phyloP scores from a whole-genome alignment of 2,797 vertebrate species.

The Diplodus puntazzo region DNA sequence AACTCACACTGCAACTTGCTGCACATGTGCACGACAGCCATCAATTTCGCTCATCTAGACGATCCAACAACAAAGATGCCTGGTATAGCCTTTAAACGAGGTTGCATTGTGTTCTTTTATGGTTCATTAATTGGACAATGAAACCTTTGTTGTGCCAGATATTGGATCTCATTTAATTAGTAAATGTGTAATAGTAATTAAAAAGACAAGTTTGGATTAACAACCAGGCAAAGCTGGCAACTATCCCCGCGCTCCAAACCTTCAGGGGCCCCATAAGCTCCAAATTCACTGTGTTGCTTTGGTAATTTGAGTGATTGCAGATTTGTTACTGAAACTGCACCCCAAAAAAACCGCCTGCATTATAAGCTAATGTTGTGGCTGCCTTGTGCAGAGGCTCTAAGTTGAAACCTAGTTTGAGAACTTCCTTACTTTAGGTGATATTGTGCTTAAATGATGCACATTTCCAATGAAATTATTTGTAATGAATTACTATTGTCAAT shows the following conservation, averaged over 20 bases:
- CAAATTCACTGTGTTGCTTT: neutral
- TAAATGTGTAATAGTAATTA: slow-evolving; percentile 23
- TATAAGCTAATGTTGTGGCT: neutral
- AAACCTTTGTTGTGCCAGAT: slow-evolving; percentile 37
- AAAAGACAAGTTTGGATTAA: slow-evolving; percentile 21
- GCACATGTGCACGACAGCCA: neutral
- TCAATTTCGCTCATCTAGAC: neutral
- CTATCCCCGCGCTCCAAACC: neutral
- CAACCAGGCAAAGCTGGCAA: slow-evolving; percentile 8
- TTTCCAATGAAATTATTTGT: neutral
- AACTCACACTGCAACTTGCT: slow-evolving; percentile 7
- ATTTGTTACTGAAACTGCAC: neutral
- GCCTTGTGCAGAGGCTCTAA: neutral
- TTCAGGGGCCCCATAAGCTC: neutral
- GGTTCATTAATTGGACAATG: slow-evolving; percentile 3
- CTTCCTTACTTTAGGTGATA: neutral
- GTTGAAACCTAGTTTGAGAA: neutral
- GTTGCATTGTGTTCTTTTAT: neutral
- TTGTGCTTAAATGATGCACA: neutral
- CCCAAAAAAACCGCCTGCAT: neutral
- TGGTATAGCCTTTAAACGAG: slow-evolving; percentile 3
- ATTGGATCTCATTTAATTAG: slow-evolving; percentile 18
- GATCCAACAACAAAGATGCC: slow-evolving; percentile 11
- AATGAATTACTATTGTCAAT: neutral
- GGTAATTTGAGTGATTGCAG: slow-evolving; percentile 7